A percentile compares a stretch with the other conserved stretches of the same genome.
Conservation (phyloP, 2,888 invertebrate species). For the Encarsia formosa region DNA sequence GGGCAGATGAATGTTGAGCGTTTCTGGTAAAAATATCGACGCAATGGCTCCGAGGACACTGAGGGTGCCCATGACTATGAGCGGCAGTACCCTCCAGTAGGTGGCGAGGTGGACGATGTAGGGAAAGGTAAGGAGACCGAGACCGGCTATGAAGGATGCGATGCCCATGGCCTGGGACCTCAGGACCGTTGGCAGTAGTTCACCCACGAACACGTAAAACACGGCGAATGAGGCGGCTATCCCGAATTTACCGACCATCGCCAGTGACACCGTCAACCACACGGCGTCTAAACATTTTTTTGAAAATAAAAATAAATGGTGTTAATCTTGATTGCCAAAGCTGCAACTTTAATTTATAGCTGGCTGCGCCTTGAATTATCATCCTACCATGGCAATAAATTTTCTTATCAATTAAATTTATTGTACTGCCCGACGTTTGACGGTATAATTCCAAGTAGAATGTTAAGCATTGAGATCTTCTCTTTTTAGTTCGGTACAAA, state of each 20-base stretch:
- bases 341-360: no score
- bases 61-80: conserved; percentile 60
- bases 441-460: no score
- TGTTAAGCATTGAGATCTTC: no score
- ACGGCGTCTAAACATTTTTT: conserved; percentile 61
- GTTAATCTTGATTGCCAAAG: no score
- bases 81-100: conserved; percentile 58
- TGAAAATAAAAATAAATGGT: no score
- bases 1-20: conserved; percentile 61
- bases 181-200: conserved; percentile 63
- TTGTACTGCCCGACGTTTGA: no score
- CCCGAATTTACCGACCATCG: conserved; percentile 65
- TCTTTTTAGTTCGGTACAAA: no score
- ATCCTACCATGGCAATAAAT: no score
- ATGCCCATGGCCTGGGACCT: conserved; percentile 66
- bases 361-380: no score
- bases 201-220: conserved; percentile 67
- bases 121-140: conserved; percentile 61
- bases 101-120: conserved; percentile 62
- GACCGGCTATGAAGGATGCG: conserved; percentile 62
- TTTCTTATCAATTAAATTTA: no score
- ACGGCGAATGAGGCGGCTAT: conserved; percentile 67
- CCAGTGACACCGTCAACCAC: conserved; percentile 62
- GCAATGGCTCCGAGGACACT: conserved; percentile 58
- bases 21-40: conserved; percentile 62